These are phyloP conservation scores for Ctenosaura bakeri DNA, from an alignment of 2,797 vertebrate genomes.

Conservation along the genomic window DNA sequence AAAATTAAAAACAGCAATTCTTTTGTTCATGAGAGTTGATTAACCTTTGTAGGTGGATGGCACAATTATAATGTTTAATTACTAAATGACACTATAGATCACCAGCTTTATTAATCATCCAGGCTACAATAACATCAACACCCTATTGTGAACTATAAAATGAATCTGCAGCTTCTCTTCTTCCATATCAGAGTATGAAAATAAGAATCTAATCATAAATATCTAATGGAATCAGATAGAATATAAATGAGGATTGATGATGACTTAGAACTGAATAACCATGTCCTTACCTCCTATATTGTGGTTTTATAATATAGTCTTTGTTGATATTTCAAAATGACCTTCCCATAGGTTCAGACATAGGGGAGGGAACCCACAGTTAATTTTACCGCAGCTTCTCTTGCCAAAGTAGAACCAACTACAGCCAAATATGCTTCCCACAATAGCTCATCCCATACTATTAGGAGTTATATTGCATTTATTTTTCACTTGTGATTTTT, in stretches of 20 bases:
- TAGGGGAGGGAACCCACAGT: neutral
- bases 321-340: neutral
- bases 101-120: constrained; percentile 32
- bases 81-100: constrained; percentile 40
- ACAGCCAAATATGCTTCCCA: neutral
- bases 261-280: neutral
- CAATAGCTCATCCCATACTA: neutral
- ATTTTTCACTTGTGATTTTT: neutral
- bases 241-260: neutral
- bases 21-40: constrained; percentile 37
- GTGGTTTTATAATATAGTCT: neutral
- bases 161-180: constrained; percentile 17
- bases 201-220: neutral
- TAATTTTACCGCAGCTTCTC: neutral
- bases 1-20: constrained; percentile 30
- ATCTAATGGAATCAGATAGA: constrained; percentile 6
- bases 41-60: constrained; percentile 37
- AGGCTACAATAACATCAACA: constrained; percentile 22
- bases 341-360: neutral
- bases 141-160: constrained; percentile 11
- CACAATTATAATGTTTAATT: constrained; percentile 45
- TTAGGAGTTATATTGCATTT: neutral
- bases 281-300: neutral
- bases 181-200: neutral
- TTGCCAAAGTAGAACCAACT: neutral